Percentiles rank a stretch among this genome's conserved stretches.
These are phyloP conservation scores for Tinamus guttatus DNA, from an alignment of 2,113 vertebrate species.

Conservation along the genomic window DNA sequence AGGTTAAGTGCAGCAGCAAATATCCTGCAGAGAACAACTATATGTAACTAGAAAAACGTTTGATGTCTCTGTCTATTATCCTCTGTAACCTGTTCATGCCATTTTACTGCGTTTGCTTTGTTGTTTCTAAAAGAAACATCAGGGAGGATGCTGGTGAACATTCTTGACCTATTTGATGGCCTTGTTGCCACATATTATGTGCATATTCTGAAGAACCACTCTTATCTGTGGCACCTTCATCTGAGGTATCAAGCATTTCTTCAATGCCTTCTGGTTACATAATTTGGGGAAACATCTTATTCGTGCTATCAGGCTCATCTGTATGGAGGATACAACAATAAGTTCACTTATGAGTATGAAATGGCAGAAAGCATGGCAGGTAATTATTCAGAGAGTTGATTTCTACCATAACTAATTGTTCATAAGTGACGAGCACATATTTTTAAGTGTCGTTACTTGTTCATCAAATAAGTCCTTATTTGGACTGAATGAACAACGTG, in stretches of 20 bases:
- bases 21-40: neutral
- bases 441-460: neutral
- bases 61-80: neutral
- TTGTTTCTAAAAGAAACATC: neutral
- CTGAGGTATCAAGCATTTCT: neutral
- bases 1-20: neutral
- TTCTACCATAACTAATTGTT: neutral
- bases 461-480: neutral
- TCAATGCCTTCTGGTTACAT: neutral
- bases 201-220: neutral
- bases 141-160: neutral
- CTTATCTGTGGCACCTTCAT: neutral
- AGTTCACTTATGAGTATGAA: neutral
- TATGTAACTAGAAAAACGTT: neutral
- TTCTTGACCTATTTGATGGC: neutral
- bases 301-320: neutral
- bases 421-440: neutral
- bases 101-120: neutral
- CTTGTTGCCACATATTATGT: neutral
- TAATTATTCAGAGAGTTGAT: neutral
- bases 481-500: neutral
- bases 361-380: neutral
- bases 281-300: neutral
- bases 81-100: neutral
- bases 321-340: neutral